Base-by-base conservation (phyloP, 2,888 invertebrate species). In the Dascillus cervinus region DNA sequence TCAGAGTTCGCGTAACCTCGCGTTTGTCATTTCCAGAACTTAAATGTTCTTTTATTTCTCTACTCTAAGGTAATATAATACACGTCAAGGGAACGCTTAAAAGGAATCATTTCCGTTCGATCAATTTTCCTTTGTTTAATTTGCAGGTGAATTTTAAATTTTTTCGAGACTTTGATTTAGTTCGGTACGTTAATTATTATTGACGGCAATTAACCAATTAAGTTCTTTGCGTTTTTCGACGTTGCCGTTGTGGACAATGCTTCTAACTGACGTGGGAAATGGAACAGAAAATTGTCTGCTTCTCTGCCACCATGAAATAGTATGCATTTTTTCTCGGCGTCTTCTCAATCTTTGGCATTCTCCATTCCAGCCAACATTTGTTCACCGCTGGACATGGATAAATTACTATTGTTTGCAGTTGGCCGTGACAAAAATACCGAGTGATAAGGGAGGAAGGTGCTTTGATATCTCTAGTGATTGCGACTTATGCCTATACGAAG, bases 211-310 rank as follows among this genome's bases (percentile, higher is more conserved):
- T 63, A 60, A 49, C 55, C 57, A 61, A 60, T 58, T 62, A 61
- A 60, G 55, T 51, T 49, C 41, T 52, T 50, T 47, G 47, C 53
- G 54, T 54, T 55, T 53, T 39, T 30, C 47, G 39, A 34, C 38
- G 28, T 39, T 27, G 47, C 45, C 41, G 37, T 44, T 50, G 49
- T 55, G 56, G 56, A 55, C 56, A 55, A 43, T 43, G 51, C 34
- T 42, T 49, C 39, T 53, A 59, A 64, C 59, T 53, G 62, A 65
- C 64, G 60, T 53, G 58, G 52, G 55, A 64, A 66, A 66, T 66
- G 65, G 62, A 52, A 62, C 56, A 62, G 66, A 66, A 66, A 66
- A 66, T 66, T 66, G 65, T 65, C 65, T 63, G 57, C n/a, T n/a
- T n/a, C 53, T 53, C 50, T 54, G 39, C 48, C 49, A 43, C 47